Evolutionary conservation across 2,888 invertebrate species (phyloP).

Genomic region (Meliscaeva auricollis): DNA sequence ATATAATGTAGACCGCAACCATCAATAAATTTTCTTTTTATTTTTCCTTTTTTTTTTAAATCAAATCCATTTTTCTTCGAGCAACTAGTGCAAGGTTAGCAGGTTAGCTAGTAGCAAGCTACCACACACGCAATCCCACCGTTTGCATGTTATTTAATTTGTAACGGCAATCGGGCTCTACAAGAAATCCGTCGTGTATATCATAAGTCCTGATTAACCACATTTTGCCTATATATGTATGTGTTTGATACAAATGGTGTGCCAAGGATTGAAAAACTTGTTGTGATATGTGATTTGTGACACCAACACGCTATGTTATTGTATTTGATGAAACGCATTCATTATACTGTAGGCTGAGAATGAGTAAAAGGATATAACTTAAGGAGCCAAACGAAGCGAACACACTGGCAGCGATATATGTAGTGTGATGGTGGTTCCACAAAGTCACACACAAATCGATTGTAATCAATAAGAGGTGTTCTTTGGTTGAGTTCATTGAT

Average conservation of each 20-base stretch:
- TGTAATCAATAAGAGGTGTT: conserved; percentile 74
- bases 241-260: conserved; percentile 21
- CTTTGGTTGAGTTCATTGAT: conserved; percentile 66
- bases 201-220: conserved; percentile 65
- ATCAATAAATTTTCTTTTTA: neutral
- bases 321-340: conserved; percentile 54
- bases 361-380: neutral
- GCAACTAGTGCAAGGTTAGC: conserved; percentile 31
- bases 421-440: conserved; percentile 15
- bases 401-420: conserved; percentile 11
- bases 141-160: neutral
- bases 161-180: conserved; percentile 5
- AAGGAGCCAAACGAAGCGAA: conserved; percentile 28
- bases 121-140: neutral
- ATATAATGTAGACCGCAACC: no score
- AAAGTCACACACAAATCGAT: conserved; percentile 65
- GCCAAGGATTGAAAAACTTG: conserved; percentile 20
- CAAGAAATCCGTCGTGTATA: neutral
- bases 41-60: no score
- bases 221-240: conserved; percentile 52
- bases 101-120: no score
- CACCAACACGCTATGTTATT: conserved; percentile 26
- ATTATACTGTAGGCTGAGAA: conserved; percentile 15
- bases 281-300: conserved; percentile 60
- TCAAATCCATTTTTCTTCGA: neutral